Evolutionary conservation across 2,113 vertebrate genomes (phyloP).

Genomic region (Podarcis cretensis): DNA sequence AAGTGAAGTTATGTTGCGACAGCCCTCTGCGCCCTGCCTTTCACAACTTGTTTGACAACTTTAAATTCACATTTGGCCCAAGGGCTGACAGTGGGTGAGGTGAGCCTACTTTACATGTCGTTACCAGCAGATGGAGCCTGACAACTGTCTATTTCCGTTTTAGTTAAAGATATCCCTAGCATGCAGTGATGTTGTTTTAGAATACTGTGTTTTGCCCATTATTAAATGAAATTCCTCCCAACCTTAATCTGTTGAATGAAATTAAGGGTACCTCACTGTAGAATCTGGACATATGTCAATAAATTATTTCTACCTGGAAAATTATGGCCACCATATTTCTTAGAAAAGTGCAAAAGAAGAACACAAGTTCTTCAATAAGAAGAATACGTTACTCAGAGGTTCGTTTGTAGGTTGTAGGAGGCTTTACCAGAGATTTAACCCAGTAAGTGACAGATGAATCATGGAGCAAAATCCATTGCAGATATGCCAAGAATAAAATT

Average conservation of each 20-base stretch:
- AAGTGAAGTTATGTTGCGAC: background rate
- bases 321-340: background rate
- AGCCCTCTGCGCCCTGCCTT: background rate
- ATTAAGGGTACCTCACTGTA: background rate
- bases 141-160: background rate
- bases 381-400: background rate
- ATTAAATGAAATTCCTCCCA: background rate
- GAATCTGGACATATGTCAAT: background rate
- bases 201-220: background rate
- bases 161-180: background rate
- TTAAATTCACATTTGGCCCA: background rate
- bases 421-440: background rate
- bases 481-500: background rate
- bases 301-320: background rate
- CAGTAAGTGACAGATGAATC: background rate
- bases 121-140: background rate
- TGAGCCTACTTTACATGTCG: background rate
- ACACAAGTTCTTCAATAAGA: background rate
- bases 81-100: background rate
- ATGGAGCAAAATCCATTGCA: background rate
- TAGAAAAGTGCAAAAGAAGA: background rate
- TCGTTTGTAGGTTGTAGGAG: background rate
- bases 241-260: background rate
- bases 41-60: background rate
- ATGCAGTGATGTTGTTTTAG: background rate